These are phyloP conservation scores for Typhlichthys eigenmanni DNA, from an alignment of 2,797 vertebrate genomes.

Conservation along the genomic window DNA sequence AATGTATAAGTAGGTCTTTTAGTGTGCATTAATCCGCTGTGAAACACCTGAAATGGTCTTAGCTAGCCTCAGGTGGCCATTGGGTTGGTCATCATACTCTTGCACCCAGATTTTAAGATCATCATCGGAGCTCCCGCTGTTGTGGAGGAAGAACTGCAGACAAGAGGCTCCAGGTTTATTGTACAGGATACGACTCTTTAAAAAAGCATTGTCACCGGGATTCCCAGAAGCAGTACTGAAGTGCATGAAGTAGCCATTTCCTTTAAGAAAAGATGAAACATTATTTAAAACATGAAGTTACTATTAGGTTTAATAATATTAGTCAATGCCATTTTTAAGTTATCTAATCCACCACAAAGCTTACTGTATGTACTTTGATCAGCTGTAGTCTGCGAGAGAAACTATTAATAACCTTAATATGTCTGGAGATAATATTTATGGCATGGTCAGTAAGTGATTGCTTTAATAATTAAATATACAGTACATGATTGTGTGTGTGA, in stretches of 20 bases:
- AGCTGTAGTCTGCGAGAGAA: background rate
- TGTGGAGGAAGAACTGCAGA: conserved; percentile 86
- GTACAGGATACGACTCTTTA: conserved; percentile 83
- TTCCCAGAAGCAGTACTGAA: conserved; percentile 68
- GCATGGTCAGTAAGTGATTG: too few species aligned
- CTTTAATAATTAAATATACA: too few species aligned
- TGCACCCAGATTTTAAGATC: conserved; percentile 75
- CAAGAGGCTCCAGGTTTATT: conserved; percentile 84
- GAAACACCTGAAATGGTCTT: conserved; percentile 59
- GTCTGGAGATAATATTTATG: too few species aligned
- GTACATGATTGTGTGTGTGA: too few species aligned
- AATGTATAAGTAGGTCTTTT: background rate
- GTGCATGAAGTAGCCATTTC: conserved; percentile 87
- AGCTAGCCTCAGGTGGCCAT: conserved; percentile 44
- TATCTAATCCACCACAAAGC: background rate
- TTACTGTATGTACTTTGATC: conserved; percentile 31
- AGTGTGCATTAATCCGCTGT: background rate
- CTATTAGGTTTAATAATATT: background rate
- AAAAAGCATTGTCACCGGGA: conserved; percentile 54
- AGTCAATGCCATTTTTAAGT: background rate
- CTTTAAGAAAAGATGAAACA: conserved; percentile 63
- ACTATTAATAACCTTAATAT: too few species aligned
- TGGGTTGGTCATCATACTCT: conserved; percentile 65
- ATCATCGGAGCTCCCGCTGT: conserved; percentile 73
- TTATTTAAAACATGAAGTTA: too few species aligned